Percentiles rank a stretch among this genome's conserved stretches.
These are phyloP conservation scores for Pyrgus malvae DNA, from an alignment of 2,888 invertebrate genomes.

Conservation along the genomic window DNA sequence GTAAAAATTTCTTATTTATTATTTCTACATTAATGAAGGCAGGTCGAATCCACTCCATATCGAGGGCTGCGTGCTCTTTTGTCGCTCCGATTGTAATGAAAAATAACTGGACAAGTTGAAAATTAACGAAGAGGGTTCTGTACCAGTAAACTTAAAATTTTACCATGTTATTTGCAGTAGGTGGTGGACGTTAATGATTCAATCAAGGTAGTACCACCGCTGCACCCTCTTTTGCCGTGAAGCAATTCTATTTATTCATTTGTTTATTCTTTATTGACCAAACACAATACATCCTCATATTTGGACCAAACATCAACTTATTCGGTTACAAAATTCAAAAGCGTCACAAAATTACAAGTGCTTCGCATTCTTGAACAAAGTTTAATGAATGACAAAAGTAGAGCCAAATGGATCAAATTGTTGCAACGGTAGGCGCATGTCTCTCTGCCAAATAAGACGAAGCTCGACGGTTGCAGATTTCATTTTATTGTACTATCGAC, in stretches of 20 bases:
- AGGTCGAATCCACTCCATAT: slow-evolving; percentile 17
- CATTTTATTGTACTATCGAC: slow-evolving; percentile 8
- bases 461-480: neutral
- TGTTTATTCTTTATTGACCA: too few relatives aligned
- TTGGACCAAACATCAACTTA: too few relatives aligned
- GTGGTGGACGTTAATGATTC: too few relatives aligned
- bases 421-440: slow-evolving; percentile 9
- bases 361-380: slow-evolving; percentile 11
- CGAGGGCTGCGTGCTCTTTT: neutral
- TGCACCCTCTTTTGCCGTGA: too few relatives aligned
- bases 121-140: too few relatives aligned
- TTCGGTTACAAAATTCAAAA: too few relatives aligned
- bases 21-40: neutral
- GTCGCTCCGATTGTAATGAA: slow-evolving; percentile 1
- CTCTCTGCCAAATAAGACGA: slow-evolving; percentile 17
- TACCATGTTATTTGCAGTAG: too few relatives aligned
- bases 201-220: too few relatives aligned
- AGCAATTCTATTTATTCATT: too few relatives aligned
- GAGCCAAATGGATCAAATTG: slow-evolving; percentile 18
- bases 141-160: too few relatives aligned
- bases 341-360: slow-evolving; percentile 9
- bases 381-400: slow-evolving; percentile 19
- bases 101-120: too few relatives aligned
- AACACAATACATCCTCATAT: too few relatives aligned
- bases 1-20: neutral